Evolutionary conservation across 2,797 vertebrate species (phyloP).

Genomic region (Rhabdomys pumilio): DNA sequence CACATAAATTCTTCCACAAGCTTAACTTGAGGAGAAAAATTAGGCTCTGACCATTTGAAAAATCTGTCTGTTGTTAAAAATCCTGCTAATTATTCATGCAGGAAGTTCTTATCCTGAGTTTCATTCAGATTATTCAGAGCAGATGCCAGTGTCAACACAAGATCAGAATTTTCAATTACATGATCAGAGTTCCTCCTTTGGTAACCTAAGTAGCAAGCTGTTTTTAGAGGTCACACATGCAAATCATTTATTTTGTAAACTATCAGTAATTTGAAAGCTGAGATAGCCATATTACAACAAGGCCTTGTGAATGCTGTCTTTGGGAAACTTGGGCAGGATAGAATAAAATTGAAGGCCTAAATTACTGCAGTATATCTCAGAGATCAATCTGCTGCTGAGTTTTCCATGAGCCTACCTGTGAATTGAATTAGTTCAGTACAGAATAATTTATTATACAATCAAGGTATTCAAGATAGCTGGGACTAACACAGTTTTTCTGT

Average conservation of each 20-base stretch:
- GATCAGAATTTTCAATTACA: constrained; percentile 53
- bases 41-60: not conserved
- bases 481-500: constrained; percentile 29
- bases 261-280: constrained; percentile 33
- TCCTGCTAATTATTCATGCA: not conserved
- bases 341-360: constrained; percentile 27
- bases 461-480: constrained; percentile 10
- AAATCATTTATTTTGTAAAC: constrained; percentile 61
- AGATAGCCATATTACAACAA: not conserved
- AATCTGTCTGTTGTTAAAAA: not conserved
- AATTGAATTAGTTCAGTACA: constrained; percentile 63
- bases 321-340: not conserved
- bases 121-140: constrained; percentile 15
- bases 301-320: not conserved
- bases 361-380: not conserved
- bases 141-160: constrained; percentile 21
- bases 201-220: constrained; percentile 25
- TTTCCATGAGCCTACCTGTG: constrained; percentile 22
- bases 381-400: not conserved
- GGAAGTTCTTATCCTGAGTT: constrained; percentile 1
- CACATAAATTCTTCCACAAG: not conserved
- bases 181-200: not conserved
- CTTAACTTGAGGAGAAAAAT: constrained; percentile 34
- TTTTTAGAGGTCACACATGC: not conserved
- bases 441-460: constrained; percentile 59